Evolutionary conservation across 2,888 invertebrate species (phyloP), one percentile per base, ranked within the genome.

Genomic region (Aphidoletes aphidimyza): DNA sequence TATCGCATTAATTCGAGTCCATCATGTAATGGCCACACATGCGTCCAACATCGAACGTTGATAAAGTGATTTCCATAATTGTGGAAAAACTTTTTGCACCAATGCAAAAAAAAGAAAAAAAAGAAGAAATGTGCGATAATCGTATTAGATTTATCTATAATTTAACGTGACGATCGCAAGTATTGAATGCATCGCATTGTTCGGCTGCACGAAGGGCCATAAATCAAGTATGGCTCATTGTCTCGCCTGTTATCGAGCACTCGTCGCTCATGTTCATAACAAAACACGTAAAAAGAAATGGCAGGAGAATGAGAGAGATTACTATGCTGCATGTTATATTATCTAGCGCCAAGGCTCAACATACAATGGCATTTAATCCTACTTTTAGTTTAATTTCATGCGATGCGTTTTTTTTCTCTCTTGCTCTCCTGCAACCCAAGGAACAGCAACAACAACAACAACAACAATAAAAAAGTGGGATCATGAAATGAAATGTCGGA

Each of bases 21-120:
- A 81, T 37, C 81, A 81, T 81, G n/a, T 81, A 39, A 2, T 81
- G 81, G 11, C 37, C 69, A 69, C 69, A 69, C 30, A 54, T 54
- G 54, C 26, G 54, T 26, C 54, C 78, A 37, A 19, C 0, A 11
- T 37, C 37, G 81, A 81, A 81, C n/a, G 37, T 81, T 81, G 81
- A 81, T 81, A 81, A 81, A 81, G 81, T 81, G 81, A 81, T 81
- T 81, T 81, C 37, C 81, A 81, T 81, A 81, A 81, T 81, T 81
- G 81, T 81, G n/a, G 9, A 81, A n/a, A n/a, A 81, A 81, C 37
- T 36, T 36, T n/a, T 37, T n/a, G 37, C 8, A 81, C 22, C 9
- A 37, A n/a, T n/a, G n/a, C n/a, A n/a, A n/a, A n/a, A n/a, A n/a
- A n/a, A n/a, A n/a, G n/a, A n/a, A n/a, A n/a, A n/a, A n/a, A n/a